phyloP scores from a whole-genome alignment of 2,888 invertebrate genomes.

The Drosophila algonquin region DNA sequence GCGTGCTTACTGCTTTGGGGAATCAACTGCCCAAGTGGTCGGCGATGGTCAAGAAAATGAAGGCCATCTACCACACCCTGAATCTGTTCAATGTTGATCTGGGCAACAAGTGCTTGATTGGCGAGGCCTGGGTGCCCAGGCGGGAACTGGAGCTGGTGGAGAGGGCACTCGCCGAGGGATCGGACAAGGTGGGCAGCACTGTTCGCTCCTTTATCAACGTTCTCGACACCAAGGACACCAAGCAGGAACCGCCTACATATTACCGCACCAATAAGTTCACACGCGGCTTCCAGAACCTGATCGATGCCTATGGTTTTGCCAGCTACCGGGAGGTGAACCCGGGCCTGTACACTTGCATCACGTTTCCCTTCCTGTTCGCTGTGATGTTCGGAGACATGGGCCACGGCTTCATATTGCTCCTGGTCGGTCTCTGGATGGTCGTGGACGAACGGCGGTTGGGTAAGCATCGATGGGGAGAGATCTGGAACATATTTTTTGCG shows the following conservation, averaged over 20 bases:
- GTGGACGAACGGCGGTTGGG: constrained; percentile 90
- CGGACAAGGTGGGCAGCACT: constrained; percentile 92
- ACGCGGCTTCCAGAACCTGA: constrained; percentile 94
- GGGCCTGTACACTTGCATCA: too few species aligned
- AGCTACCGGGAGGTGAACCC: constrained; percentile 88
- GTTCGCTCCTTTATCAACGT: constrained; percentile 96
- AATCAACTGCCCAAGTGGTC: constrained; percentile 93
- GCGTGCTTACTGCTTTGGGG: constrained; percentile 91
- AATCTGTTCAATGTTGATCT: constrained; percentile 96
- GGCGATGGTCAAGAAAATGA: constrained; percentile 92
- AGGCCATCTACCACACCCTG: constrained; percentile 95
- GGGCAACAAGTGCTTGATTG: constrained; percentile 94
- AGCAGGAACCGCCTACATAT: constrained; percentile 92
- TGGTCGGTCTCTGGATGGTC: constrained; percentile 93
- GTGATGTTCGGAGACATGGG: too few species aligned
- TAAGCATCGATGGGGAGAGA: constrained; percentile 90
- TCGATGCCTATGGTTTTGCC: constrained; percentile 97
- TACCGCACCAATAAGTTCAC: constrained; percentile 96
- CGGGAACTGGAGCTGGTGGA: constrained; percentile 89
- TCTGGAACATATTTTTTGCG: constrained; percentile 98
- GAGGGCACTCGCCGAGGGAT: constrained; percentile 91
- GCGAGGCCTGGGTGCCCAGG: constrained; percentile 94
- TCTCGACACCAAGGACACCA: constrained; percentile 87
- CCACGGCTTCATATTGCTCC: constrained; percentile 84
- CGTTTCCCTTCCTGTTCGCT: too few species aligned